phyloP scores from a whole-genome alignment of 2,888 invertebrate species.

The Flexamia atlantica region DNA sequence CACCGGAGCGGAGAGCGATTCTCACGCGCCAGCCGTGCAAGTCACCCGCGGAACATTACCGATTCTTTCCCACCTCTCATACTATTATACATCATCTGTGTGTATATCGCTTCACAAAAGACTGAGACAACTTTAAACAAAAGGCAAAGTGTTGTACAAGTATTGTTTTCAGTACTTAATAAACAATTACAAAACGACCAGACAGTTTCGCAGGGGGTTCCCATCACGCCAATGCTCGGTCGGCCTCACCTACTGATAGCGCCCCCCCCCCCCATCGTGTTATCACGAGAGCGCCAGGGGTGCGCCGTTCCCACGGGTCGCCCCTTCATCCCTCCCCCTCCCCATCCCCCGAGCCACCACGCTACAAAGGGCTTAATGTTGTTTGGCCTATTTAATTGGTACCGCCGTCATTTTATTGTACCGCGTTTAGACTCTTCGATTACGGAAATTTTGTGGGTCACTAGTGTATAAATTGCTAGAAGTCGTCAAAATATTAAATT shows the following conservation, averaged over 20 bases:
- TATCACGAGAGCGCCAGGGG: conserved; percentile 49
- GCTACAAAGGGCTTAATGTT: conserved; percentile 21
- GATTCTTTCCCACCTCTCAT: background rate
- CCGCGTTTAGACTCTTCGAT: background rate
- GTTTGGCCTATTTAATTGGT: conserved; percentile 53
- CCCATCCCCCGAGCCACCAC: conserved; percentile 4
- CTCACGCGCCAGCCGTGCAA: background rate
- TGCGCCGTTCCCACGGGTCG: conserved; percentile 27
- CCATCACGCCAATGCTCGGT: background rate
- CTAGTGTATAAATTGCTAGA: no score
- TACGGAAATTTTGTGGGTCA: background rate
- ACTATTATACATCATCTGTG: no score
- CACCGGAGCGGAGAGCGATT: background rate
- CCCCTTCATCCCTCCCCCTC: conserved; percentile 16
- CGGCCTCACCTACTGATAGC: conserved; percentile 2
- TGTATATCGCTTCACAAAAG: no score
- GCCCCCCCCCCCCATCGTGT: conserved; percentile 21
- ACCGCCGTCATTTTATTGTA: conserved; percentile 7
- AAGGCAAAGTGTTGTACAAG: no score
- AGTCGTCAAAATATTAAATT: no score
- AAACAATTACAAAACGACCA: background rate
- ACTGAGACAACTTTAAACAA: no score
- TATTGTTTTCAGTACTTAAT: background rate
- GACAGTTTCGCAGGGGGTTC: background rate
- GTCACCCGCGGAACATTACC: background rate